Base-by-base conservation (phyloP, 2,888 invertebrate species). In the Urechis unicinctus region DNA sequence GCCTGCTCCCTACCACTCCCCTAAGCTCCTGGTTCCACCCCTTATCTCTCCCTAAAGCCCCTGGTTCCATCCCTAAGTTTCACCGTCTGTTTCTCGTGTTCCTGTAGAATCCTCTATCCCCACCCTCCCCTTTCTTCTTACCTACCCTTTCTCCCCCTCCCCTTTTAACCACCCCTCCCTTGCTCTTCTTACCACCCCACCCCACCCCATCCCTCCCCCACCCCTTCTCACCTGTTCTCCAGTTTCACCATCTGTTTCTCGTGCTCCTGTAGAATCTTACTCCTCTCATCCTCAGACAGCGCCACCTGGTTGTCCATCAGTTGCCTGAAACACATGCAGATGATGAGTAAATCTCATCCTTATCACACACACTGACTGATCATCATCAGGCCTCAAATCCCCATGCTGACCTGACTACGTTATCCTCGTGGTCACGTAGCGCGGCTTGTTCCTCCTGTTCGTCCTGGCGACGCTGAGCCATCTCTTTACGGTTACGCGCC, bases 81-180 rank as follows among this genome's bases (percentile, higher is more conserved):
- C 26, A 73, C 72, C 76, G 76, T 75, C 56, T 76, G 71, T 61
- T 73, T 71, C 61, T 76, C 75, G 59, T 75, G 75, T 54, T 75
- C 74, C 51, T 72, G 67, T 56, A 77, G 50, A 31, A 77, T 74
- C 50, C 65, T 60, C 71, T 66, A 55, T 73, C 57, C 31, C 76
- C 74, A 3, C 65, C 70, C 43, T 74, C 76, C n/a, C n/a, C n/a
- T n/a, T n/a, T n/a, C n/a, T n/a, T n/a, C n/a, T n/a, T n/a, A n/a
- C n/a, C n/a, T n/a, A n/a, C n/a, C n/a, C n/a, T n/a, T n/a, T n/a
- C n/a, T n/a, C n/a, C n/a, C n/a, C n/a, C n/a, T n/a, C n/a, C n/a
- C n/a, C n/a, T n/a, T n/a, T n/a, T n/a, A n/a, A n/a, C n/a, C n/a
- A n/a, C n/a, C n/a, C n/a, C n/a, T n/a, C n/a, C n/a, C n/a, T n/a